These are phyloP conservation scores for Sminthurides bifidus DNA, from an alignment of 1,140 invertebrate genomes.

Conservation along the genomic window DNA sequence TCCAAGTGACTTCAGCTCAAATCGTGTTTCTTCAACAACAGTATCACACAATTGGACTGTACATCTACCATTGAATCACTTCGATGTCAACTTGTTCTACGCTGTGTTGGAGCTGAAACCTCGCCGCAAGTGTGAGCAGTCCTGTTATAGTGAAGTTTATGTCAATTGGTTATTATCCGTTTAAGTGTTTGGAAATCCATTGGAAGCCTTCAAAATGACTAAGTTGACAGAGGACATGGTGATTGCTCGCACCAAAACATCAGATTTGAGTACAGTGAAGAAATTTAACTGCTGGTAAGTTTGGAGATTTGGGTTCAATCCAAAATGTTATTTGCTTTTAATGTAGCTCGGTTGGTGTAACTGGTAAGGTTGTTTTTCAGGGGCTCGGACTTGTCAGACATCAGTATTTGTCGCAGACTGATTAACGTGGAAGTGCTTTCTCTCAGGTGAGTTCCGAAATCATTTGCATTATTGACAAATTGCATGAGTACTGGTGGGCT, in stretches of 20 bases:
- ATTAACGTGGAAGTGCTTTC: slow-evolving; percentile 66
- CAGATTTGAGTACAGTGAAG: slow-evolving; percentile 65
- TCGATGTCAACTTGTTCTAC: too few relatives aligned
- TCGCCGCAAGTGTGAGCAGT: too few relatives aligned
- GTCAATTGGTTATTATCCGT: too few relatives aligned
- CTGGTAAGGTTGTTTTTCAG: slow-evolving; percentile 43
- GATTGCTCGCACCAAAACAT: slow-evolving; percentile 71
- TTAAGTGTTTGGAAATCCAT: too few relatives aligned
- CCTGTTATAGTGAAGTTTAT: too few relatives aligned
- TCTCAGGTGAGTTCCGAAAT: slow-evolving; percentile 49
- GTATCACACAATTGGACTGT: too few relatives aligned
- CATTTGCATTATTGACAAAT: neutral
- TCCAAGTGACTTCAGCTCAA: too few relatives aligned
- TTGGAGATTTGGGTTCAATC: neutral
- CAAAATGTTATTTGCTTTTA: neutral
- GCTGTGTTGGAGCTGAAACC: too few relatives aligned
- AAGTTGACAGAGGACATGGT: slow-evolving; percentile 82
- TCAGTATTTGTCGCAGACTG: slow-evolving; percentile 60
- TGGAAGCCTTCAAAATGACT: slow-evolving; percentile 51
- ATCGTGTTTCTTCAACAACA: too few relatives aligned
- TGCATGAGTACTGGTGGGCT: neutral
- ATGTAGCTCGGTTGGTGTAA: neutral
- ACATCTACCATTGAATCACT: too few relatives aligned
- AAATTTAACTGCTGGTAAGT: slow-evolving; percentile 83
- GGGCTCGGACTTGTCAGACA: slow-evolving; percentile 67